A percentile compares a stretch with the other conserved stretches of the same genome.
Conservation (phyloP, 2,113 vertebrate genomes). For the Thymallus thymallus region DNA sequence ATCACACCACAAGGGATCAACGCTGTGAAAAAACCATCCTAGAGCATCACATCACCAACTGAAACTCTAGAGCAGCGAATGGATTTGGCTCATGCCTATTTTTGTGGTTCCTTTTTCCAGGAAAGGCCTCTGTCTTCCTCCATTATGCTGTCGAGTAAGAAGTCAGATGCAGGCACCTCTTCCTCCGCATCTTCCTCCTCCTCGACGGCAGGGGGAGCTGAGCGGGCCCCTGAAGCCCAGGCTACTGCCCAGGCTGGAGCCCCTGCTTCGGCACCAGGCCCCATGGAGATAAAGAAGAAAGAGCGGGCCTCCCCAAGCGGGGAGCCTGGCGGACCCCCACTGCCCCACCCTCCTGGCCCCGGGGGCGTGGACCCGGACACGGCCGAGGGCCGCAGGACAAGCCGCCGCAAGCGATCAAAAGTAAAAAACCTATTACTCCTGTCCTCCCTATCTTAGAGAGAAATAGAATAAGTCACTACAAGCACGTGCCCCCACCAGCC, state of each 20-base stretch:
- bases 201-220: constrained; percentile 63
- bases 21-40: background rate
- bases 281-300: constrained; percentile 83
- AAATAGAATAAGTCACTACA: background rate
- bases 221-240: constrained; percentile 63
- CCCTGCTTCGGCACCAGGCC: constrained; percentile 55
- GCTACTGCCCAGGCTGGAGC: constrained; percentile 61
- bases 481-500: too few species aligned
- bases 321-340: constrained; percentile 73
- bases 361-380: constrained; percentile 83
- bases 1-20: background rate
- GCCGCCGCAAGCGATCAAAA: constrained; percentile 93
- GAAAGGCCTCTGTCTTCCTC: constrained; percentile 75
- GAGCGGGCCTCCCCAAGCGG: constrained; percentile 87
- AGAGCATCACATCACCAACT: too few species aligned
- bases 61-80: background rate
- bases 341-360: constrained; percentile 72
- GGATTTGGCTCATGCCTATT: background rate
- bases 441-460: constrained; percentile 13
- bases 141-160: constrained; percentile 86
- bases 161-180: constrained; percentile 68
- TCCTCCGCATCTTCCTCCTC: constrained; percentile 73
- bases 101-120: constrained; percentile 43
- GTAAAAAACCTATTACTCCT: constrained; percentile 74
- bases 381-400: constrained; percentile 92